These are phyloP conservation scores for Psophia crepitans DNA, from an alignment of 2,113 vertebrate genomes.

Conservation along the genomic window DNA sequence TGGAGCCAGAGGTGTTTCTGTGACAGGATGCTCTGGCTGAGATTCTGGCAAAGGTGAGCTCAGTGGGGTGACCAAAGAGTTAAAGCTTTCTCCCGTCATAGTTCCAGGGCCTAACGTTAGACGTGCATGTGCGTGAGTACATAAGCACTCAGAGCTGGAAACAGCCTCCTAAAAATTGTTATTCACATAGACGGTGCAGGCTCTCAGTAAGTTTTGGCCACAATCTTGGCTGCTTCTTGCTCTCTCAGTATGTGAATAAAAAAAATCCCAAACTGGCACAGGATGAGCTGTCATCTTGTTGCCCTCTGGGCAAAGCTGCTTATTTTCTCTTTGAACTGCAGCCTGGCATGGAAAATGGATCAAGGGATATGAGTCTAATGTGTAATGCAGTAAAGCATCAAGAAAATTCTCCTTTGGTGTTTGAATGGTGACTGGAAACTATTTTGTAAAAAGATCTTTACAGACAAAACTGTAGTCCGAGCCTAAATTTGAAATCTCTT, in stretches of 20 bases:
- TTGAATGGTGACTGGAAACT: not conserved
- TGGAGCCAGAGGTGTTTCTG: not conserved
- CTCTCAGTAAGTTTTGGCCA: not conserved
- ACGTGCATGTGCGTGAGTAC: accelerated
- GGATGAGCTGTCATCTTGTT: not conserved
- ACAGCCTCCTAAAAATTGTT: not conserved
- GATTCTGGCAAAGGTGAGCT: not conserved
- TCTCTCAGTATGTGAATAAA: not conserved
- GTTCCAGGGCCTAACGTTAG: not conserved
- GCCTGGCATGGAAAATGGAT: not conserved
- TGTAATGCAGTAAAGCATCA: not conserved
- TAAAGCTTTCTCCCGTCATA: not conserved
- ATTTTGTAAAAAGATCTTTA: not conserved
- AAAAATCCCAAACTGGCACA: not conserved
- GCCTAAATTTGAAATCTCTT: not conserved
- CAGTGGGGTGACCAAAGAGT: not conserved
- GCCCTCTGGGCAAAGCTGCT: not conserved
- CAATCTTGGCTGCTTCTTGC: not conserved
- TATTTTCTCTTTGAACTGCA: not conserved
- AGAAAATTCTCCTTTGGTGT: not conserved
- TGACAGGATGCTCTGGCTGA: not conserved
- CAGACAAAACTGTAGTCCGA: not conserved
- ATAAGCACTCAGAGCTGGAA: not conserved
- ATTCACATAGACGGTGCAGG: not conserved
- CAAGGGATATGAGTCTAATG: not conserved